phyloP scores from a whole-genome alignment of 1,140 invertebrate species.

The Battus philenor region DNA sequence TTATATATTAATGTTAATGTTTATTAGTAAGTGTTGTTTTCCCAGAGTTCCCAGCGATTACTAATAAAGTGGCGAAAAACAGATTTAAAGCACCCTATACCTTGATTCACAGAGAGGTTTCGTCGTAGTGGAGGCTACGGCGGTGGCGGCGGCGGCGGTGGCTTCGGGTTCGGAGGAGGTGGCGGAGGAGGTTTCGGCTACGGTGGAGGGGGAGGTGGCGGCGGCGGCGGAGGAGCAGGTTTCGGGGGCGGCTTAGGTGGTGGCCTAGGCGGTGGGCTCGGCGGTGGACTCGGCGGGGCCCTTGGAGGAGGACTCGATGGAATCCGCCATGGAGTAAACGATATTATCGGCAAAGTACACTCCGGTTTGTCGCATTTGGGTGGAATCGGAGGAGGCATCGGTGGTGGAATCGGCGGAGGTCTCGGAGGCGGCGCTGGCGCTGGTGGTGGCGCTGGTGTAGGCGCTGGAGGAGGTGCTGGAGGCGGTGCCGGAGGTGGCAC shows the following conservation, averaged over 20 bases:
- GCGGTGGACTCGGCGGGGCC: conserved; percentile 25
- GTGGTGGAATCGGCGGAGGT: conserved; percentile 24
- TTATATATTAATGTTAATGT: neutral
- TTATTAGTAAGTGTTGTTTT: neutral
- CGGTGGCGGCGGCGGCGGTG: conserved; percentile 19
- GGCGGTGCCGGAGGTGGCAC: conserved; percentile 22
- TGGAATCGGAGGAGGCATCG: conserved; percentile 20
- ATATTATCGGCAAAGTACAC: conserved; percentile 30
- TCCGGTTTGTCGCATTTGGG: conserved; percentile 23
- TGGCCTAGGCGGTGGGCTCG: conserved; percentile 18
- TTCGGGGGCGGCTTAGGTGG: conserved; percentile 20
- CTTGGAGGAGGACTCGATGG: conserved; percentile 31
- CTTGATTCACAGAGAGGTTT: conserved; percentile 56
- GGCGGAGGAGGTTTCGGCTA: conserved; percentile 29
- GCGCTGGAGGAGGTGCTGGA: conserved; percentile 24
- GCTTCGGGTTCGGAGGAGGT: conserved; percentile 32
- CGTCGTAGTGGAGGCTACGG: conserved; percentile 42
- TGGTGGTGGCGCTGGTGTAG: conserved; percentile 20
- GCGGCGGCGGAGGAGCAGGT: conserved; percentile 22
- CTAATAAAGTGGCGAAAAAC: neutral
- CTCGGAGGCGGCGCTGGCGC: conserved; percentile 14
- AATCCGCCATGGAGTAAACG: conserved; percentile 35
- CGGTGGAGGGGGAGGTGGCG: conserved; percentile 26
- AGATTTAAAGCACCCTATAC: conserved; percentile 4
- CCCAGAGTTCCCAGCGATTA: neutral